These are phyloP conservation scores for Anarsia innoxiella DNA, from an alignment of 2,888 invertebrate species.

Conservation along the genomic window DNA sequence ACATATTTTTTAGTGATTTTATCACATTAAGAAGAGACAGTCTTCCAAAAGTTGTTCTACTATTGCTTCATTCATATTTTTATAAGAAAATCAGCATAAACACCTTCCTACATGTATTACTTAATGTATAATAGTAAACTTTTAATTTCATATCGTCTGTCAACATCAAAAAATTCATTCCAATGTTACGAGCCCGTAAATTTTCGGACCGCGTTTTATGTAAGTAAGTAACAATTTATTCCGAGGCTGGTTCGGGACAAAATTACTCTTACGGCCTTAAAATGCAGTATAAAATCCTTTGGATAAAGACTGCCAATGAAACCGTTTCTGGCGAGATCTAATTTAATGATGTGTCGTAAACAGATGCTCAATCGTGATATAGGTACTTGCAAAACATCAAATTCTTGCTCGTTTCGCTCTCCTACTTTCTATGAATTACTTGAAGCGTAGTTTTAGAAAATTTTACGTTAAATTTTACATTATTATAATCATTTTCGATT, in stretches of 20 bases:
- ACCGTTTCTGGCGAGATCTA: conserved; percentile 24
- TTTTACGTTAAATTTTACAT: too few relatives aligned
- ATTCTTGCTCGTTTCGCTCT: too few relatives aligned
- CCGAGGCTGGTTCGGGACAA: conserved; percentile 11
- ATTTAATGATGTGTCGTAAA: conserved; percentile 32
- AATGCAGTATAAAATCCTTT: conserved; percentile 18
- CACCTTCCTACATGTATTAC: too few relatives aligned
- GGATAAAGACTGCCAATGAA: conserved; percentile 16
- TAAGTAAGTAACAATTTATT: conserved; percentile 24
- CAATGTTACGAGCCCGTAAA: conserved; percentile 27
- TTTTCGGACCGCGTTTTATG: conserved; percentile 24
- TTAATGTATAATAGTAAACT: conserved; percentile 18
- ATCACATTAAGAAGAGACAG: too few relatives aligned
- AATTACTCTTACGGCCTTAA: conserved; percentile 14
- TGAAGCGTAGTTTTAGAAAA: too few relatives aligned
- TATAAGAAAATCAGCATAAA: too few relatives aligned
- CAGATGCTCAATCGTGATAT: conserved; percentile 27
- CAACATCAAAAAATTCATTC: conserved; percentile 29
- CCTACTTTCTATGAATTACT: too few relatives aligned
- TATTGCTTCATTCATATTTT: too few relatives aligned
- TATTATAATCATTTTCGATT: too few relatives aligned
- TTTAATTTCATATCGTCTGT: conserved; percentile 27
- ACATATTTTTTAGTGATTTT: too few relatives aligned
- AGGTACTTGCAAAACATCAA: too few relatives aligned
- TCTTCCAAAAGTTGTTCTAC: too few relatives aligned